Conservation (phyloP, 2,113 vertebrate genomes). For the Barbus barbus region DNA sequence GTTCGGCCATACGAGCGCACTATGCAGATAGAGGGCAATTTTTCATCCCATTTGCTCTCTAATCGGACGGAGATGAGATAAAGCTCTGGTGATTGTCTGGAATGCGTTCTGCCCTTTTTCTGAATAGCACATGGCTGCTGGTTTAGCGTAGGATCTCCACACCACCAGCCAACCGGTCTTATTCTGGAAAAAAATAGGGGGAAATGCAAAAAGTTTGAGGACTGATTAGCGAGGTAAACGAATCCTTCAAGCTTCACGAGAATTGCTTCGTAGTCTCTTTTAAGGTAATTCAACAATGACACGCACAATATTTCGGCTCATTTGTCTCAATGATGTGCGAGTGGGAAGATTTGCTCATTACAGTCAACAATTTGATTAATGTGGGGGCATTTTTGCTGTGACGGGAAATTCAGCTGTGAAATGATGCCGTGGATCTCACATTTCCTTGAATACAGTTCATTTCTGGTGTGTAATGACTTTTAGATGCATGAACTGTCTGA, state of each 20-base stretch:
- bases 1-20: not conserved
- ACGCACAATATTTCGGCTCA: constrained; percentile 40
- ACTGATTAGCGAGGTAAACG: not conserved
- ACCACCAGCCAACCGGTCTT: not conserved
- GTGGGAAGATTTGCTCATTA: constrained; percentile 48
- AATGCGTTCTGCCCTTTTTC: constrained; percentile 19
- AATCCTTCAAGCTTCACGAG: not conserved
- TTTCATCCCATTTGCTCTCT: constrained; percentile 68
- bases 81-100: constrained; percentile 51
- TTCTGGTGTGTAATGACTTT: not conserved
- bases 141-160: not conserved
- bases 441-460: not conserved
- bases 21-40: constrained; percentile 49
- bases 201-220: not conserved
- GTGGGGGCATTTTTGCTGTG: constrained; percentile 55
- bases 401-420: constrained; percentile 58
- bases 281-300: constrained; percentile 38
- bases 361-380: constrained; percentile 59
- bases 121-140: not conserved
- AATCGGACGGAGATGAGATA: constrained; percentile 67
- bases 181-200: not conserved
- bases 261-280: constrained; percentile 27
- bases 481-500: not conserved
- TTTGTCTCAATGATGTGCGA: constrained; percentile 61
- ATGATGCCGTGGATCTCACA: constrained; percentile 35